Percentiles rank a stretch among this genome's conserved stretches.
phyloP scores from a whole-genome alignment of 2,113 vertebrate species.

The Salvelinus fontinalis region DNA sequence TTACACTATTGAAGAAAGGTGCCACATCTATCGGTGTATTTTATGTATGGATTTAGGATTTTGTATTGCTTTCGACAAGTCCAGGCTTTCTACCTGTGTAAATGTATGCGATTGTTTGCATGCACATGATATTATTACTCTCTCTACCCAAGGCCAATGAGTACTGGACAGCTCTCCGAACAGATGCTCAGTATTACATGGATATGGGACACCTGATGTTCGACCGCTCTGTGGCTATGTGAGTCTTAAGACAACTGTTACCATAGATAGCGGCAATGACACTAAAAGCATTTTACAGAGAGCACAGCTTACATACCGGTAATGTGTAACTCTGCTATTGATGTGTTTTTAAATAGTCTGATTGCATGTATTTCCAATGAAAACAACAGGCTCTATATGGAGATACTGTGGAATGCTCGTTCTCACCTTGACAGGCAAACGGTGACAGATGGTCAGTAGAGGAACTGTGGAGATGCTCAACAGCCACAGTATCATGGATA shows the following conservation, averaged over 20 bases:
- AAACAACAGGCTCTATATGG: constrained; percentile 64
- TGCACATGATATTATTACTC: not conserved
- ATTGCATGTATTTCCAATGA: constrained; percentile 47
- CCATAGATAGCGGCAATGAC: not conserved
- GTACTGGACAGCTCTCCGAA: constrained; percentile 63
- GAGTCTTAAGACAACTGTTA: constrained; percentile 35
- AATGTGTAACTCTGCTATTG: not conserved
- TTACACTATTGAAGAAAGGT: constrained; percentile 69
- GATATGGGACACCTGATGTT: constrained; percentile 71
- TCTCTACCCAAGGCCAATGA: constrained; percentile 58
- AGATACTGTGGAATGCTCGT: constrained; percentile 62
- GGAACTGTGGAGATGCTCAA: not conserved
- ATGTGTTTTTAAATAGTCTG: not conserved
- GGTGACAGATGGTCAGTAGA: constrained; percentile 26
- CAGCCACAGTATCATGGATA: not conserved
- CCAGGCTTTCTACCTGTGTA: not conserved
- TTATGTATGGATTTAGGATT: not conserved
- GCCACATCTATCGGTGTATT: not conserved
- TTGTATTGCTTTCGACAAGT: not conserved
- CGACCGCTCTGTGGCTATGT: constrained; percentile 63
- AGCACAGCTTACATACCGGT: not conserved
- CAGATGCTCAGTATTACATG: constrained; percentile 68
- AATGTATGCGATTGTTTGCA: not conserved
- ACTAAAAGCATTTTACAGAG: not conserved
- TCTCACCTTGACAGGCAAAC: constrained; percentile 64